These are phyloP conservation scores for Protosalanx chinensis DNA, from an alignment of 2,797 vertebrate species.

Conservation along the genomic window DNA sequence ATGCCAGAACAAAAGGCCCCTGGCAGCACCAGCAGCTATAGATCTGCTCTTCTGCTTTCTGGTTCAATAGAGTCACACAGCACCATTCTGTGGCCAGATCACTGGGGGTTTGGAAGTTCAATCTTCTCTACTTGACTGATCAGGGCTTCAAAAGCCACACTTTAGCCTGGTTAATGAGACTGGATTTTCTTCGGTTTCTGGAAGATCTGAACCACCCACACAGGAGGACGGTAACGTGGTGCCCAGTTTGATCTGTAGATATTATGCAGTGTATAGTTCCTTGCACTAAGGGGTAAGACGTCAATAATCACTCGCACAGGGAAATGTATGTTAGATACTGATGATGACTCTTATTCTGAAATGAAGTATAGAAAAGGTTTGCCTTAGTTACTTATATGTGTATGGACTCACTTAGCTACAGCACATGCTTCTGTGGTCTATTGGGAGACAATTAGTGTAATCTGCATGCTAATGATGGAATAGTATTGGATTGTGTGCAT, in stretches of 20 bases:
- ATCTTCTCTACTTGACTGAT: conserved; percentile 60
- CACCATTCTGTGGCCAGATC: conserved; percentile 28
- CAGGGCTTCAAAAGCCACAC: conserved; percentile 34
- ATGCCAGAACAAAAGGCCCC: conserved; percentile 68
- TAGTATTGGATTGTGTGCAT: conserved; percentile 74
- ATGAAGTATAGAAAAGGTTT: no score
- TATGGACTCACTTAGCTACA: background rate
- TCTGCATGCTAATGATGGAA: conserved; percentile 96
- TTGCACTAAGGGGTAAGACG: no score
- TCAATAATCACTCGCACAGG: background rate
- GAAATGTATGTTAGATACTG: background rate
- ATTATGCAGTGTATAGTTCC: background rate
- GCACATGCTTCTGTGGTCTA: conserved; percentile 92
- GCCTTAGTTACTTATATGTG: background rate
- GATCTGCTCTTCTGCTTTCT: conserved; percentile 71
- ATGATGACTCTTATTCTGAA: no score
- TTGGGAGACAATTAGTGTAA: conserved; percentile 93
- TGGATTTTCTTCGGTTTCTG: conserved; percentile 46
- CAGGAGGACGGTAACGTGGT: conserved; percentile 75
- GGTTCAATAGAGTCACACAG: conserved; percentile 64
- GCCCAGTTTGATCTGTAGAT: background rate
- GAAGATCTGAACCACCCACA: conserved; percentile 36
- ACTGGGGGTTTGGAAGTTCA: conserved; percentile 58
- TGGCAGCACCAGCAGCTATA: conserved; percentile 62
- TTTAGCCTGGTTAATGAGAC: conserved; percentile 58